phyloP scores from a whole-genome alignment of 2,113 vertebrate genomes.

The Phalacrocorax aristotelis region DNA sequence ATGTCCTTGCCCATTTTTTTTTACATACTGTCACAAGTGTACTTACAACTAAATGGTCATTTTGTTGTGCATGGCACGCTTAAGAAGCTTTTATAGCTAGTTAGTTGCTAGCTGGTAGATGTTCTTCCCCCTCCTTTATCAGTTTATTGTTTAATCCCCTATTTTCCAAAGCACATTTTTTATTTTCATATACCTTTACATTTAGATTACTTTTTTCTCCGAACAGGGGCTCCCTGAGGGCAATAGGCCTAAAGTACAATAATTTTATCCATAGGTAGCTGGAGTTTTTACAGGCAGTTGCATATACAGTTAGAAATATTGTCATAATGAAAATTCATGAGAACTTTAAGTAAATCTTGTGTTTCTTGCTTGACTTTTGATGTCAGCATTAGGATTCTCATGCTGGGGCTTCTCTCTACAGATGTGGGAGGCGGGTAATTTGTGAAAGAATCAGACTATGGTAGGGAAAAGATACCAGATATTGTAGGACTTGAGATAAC shows the following conservation, averaged over 20 bases:
- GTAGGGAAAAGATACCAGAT: neutral
- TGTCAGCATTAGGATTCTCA: neutral
- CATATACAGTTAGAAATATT: neutral
- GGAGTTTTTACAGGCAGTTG: neutral
- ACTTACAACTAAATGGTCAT: slow-evolving; percentile 2
- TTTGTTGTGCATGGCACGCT: neutral
- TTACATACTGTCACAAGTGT: neutral
- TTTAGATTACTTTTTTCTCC: neutral
- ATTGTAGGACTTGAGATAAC: neutral
- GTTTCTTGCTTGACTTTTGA: neutral
- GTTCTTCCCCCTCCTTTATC: neutral
- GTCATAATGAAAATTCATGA: neutral
- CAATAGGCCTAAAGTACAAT: neutral
- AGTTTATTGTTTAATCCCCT: neutral
- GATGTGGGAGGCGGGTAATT: neutral
- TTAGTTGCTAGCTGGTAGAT: neutral
- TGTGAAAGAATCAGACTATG: neutral
- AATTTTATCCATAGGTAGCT: neutral
- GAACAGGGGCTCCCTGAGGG: neutral
- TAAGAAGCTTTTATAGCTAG: neutral
- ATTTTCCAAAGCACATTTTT: neutral
- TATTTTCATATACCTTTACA: neutral
- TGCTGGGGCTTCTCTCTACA: neutral
- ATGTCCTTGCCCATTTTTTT: neutral
- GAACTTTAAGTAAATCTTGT: neutral